These are phyloP conservation scores for Melipona beecheii DNA, from an alignment of 2,888 invertebrate genomes.

Conservation along the genomic window DNA sequence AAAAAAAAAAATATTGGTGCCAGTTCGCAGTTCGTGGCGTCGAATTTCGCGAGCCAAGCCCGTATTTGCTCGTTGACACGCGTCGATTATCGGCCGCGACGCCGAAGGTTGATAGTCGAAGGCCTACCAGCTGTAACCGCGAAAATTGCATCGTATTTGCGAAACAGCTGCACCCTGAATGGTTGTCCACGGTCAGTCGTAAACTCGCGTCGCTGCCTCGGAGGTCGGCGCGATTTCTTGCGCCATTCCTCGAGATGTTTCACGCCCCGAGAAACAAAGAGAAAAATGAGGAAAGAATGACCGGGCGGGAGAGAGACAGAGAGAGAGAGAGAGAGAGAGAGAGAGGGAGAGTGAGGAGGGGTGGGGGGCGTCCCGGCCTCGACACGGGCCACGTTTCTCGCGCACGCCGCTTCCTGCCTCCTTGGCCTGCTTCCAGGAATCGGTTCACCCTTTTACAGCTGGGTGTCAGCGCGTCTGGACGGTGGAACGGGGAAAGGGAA, in stretches of 20 bases:
- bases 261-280: background rate
- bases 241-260: slow-evolving; percentile 11
- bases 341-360: background rate
- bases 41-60: background rate
- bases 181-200: slow-evolving; percentile 33
- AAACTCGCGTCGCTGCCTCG: slow-evolving; percentile 29
- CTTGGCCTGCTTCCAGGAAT: slow-evolving; percentile 51
- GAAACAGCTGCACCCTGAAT: slow-evolving; percentile 53
- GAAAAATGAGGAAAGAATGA: background rate
- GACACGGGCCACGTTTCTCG: slow-evolving; percentile 30
- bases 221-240: slow-evolving; percentile 9
- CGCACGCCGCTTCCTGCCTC: slow-evolving; percentile 15
- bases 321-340: background rate
- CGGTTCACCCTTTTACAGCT: slow-evolving; percentile 42
- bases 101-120: slow-evolving; percentile 33
- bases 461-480: slow-evolving; percentile 29
- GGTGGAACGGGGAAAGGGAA: background rate
- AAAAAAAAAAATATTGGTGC: background rate
- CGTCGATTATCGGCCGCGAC: slow-evolving; percentile 26
- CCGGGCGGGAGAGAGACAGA: background rate
- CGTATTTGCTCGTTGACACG: slow-evolving; percentile 14
- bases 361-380: slow-evolving; percentile 13
- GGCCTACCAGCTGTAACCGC: slow-evolving; percentile 45
- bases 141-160: slow-evolving; percentile 58
- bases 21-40: background rate